phyloP scores from a whole-genome alignment of 2,113 vertebrate species.

The Mastomys natalensis region DNA sequence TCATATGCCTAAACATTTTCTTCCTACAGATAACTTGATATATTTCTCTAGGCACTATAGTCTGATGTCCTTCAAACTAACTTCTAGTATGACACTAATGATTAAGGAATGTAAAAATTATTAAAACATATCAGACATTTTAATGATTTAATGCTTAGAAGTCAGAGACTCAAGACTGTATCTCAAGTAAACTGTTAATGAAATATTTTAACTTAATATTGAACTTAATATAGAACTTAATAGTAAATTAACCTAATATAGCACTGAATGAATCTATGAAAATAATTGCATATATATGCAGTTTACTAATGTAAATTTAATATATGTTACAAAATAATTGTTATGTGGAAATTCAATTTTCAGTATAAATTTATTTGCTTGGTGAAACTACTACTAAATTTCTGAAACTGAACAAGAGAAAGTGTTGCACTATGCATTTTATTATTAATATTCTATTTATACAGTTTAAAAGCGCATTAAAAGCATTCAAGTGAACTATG shows the following conservation, averaged over 20 bases:
- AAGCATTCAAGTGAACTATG: slow-evolving; percentile 12
- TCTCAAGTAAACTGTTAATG: slow-evolving; percentile 20
- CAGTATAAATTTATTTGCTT: slow-evolving; percentile 53
- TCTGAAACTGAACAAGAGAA: slow-evolving; percentile 47
- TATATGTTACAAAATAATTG: slow-evolving; percentile 56
- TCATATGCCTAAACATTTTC: background rate
- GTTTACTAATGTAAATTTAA: slow-evolving; percentile 67
- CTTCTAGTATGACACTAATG: background rate
- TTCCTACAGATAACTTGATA: background rate
- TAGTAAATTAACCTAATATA: slow-evolving; percentile 64
- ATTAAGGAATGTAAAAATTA: slow-evolving; percentile 9
- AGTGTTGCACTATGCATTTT: slow-evolving; percentile 40
- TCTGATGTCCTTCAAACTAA: background rate
- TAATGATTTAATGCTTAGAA: background rate
- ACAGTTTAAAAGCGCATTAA: slow-evolving; percentile 27
- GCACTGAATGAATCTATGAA: slow-evolving; percentile 70
- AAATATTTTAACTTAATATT: slow-evolving; percentile 55
- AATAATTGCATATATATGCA: slow-evolving; percentile 29
- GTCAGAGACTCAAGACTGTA: background rate
- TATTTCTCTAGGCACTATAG: background rate
- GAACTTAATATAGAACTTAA: slow-evolving; percentile 2
- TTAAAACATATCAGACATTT: background rate
- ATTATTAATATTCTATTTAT: slow-evolving; percentile 40
- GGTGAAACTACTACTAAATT: slow-evolving; percentile 47
- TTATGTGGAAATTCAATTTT: slow-evolving; percentile 68